Evolutionary conservation across 2,888 invertebrate genomes (phyloP).

Genomic region (Syrista parreyssii): DNA sequence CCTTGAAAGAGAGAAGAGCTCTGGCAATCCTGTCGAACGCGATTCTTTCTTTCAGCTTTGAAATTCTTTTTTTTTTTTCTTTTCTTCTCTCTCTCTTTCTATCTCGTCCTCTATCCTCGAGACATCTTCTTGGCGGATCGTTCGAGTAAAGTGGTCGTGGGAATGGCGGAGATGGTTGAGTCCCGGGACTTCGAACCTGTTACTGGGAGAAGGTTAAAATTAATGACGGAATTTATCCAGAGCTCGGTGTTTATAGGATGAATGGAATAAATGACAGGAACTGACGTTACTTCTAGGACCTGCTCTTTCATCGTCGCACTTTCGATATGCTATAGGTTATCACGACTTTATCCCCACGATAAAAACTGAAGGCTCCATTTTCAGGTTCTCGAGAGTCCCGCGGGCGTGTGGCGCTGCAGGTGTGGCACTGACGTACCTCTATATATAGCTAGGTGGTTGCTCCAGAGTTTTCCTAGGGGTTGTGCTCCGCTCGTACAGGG

Average conservation of each 20-base stretch:
- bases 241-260: neutral
- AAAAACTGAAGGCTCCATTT: slow-evolving; percentile 63
- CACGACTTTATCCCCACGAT: slow-evolving; percentile 61
- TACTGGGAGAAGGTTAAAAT: neutral
- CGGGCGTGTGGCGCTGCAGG: slow-evolving; percentile 21
- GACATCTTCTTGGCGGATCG: slow-evolving; percentile 1
- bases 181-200: neutral
- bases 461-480: neutral
- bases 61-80: neutral
- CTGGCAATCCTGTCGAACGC: neutral
- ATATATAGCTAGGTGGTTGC: neutral
- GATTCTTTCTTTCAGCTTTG: neutral
- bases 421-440: slow-evolving; percentile 10
- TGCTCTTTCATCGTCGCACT: slow-evolving; percentile 45
- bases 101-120: neutral
- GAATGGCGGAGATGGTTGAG: neutral
- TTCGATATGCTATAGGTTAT: slow-evolving; percentile 56
- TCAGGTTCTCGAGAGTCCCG: slow-evolving; percentile 54
- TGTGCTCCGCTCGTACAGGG: neutral
- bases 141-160: slow-evolving; percentile 1
- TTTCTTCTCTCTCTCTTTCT: neutral
- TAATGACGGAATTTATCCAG: neutral
- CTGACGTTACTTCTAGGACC: slow-evolving; percentile 8
- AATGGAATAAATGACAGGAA: neutral
- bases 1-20: neutral